Conservation (phyloP, 2,113 vertebrate genomes). For the Psilopsiagon aurifrons region DNA sequence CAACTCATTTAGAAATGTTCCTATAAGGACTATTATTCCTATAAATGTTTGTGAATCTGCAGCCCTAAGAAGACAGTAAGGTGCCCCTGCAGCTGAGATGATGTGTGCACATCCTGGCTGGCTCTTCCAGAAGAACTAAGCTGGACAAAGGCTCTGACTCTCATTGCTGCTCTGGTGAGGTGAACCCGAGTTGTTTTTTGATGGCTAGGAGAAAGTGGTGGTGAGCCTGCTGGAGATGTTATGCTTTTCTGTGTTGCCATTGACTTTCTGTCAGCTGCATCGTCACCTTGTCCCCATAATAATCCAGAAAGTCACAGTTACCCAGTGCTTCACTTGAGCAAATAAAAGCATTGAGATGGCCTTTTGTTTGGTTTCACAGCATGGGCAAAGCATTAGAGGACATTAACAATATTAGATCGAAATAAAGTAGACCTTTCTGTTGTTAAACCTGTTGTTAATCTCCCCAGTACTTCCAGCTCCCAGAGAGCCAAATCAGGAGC, state of each 20-base stretch:
- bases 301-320: constrained; percentile 24
- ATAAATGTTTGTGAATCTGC: background rate
- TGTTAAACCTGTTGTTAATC: constrained; percentile 51
- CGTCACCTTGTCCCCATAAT: background rate
- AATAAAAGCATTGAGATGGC: constrained; percentile 29
- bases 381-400: constrained; percentile 49
- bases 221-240: background rate
- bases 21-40: constrained; percentile 32
- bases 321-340: background rate
- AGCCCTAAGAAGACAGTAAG: constrained; percentile 12
- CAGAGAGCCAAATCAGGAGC: constrained; percentile 45
- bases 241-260: background rate
- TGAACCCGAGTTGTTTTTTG: background rate
- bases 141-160: background rate
- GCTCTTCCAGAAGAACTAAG: background rate
- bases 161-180: rapidly evolving
- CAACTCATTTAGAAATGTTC: constrained; percentile 39
- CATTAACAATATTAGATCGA: constrained; percentile 44
- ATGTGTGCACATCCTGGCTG: background rate
- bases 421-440: constrained; percentile 36
- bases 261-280: constrained; percentile 54
- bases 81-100: constrained; percentile 12
- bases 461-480: constrained; percentile 14
- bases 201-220: background rate
- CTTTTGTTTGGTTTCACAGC: constrained; percentile 56